phyloP scores from a whole-genome alignment of 2,797 vertebrate genomes.

The Pseudochromis fuscus region DNA sequence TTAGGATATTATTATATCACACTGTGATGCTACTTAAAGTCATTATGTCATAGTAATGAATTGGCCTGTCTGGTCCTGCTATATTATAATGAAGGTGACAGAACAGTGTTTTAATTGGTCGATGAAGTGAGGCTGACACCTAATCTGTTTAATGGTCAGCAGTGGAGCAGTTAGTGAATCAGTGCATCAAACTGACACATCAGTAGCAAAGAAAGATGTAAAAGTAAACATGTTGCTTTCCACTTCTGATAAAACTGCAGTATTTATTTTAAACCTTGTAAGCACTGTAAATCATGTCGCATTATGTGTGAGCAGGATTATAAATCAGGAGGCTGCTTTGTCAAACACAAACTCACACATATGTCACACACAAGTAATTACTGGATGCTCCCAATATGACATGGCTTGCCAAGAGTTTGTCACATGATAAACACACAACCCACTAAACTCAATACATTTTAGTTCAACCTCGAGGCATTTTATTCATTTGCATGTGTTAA shows the following conservation, averaged over 20 bases:
- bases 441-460: constrained; percentile 4
- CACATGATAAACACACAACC: constrained; percentile 14
- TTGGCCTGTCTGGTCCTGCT: background rate
- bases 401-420: background rate
- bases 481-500: background rate
- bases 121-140: background rate
- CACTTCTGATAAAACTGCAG: too few species aligned
- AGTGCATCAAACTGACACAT: background rate
- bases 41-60: background rate
- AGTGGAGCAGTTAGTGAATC: background rate
- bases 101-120: background rate
- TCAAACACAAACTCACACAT: background rate
- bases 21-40: background rate
- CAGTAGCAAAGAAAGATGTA: background rate
- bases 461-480: background rate
- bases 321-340: constrained; percentile 7
- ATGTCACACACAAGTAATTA: background rate
- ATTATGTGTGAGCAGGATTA: background rate
- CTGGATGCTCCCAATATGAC: background rate
- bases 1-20: background rate
- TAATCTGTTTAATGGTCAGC: background rate
- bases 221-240: too few species aligned
- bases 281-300: background rate
- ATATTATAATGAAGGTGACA: too few species aligned
- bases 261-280: background rate